Evolutionary conservation across 2,797 vertebrate species (phyloP).

Genomic region (Anomalospiza imberbis): DNA sequence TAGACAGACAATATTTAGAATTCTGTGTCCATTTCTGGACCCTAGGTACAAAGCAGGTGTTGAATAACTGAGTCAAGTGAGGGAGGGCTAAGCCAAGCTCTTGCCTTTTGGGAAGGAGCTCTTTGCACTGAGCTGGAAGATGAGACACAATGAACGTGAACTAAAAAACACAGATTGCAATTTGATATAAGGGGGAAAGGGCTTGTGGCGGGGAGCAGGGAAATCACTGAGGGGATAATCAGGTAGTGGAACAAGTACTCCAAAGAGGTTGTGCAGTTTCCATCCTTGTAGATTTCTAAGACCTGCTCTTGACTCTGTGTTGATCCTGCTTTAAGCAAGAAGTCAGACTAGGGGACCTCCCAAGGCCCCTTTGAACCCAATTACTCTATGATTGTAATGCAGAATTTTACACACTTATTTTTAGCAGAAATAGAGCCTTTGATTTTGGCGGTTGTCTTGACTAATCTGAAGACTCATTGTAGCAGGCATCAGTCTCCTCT

Average conservation of each 20-base stretch:
- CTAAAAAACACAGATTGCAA: neutral
- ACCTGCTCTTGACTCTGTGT: neutral
- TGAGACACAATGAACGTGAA: neutral
- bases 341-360: neutral
- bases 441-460: neutral
- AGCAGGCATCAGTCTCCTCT: neutral
- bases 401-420: neutral
- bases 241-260: neutral
- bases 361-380: neutral
- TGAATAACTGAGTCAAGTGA: fast-evolving
- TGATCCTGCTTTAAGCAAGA: neutral
- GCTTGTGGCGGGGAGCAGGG: fast-evolving
- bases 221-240: neutral
- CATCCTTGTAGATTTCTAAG: neutral
- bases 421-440: neutral
- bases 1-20: neutral
- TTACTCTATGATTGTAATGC: neutral
- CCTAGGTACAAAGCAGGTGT: neutral
- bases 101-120: neutral
- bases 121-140: neutral
- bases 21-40: neutral
- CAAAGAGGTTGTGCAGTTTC: neutral
- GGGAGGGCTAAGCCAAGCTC: neutral
- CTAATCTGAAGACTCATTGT: neutral
- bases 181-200: neutral